A percentile compares a stretch with the other conserved stretches of the same genome.
These are phyloP conservation scores for Bembecia ichneumoniformis DNA, from an alignment of 2,888 invertebrate genomes.

Conservation along the genomic window DNA sequence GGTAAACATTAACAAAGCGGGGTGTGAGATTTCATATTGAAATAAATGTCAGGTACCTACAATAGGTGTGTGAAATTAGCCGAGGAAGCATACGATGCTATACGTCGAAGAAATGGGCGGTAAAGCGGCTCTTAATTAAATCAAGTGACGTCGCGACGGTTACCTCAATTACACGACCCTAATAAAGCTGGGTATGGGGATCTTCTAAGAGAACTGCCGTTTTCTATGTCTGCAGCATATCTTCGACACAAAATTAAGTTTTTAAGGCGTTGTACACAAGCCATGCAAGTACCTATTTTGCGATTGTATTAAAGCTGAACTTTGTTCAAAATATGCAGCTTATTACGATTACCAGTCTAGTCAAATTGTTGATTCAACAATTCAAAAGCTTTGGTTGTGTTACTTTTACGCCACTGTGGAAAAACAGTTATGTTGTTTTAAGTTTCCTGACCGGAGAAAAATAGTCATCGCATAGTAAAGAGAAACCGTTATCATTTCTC, in stretches of 20 bases:
- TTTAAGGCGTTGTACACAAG: not conserved
- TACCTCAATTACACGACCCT: constrained; percentile 69
- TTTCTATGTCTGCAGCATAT: constrained; percentile 17
- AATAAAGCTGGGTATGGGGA: constrained; percentile 43
- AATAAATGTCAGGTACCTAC: constrained; percentile 60
- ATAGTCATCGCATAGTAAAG: no score
- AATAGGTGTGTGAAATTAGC: constrained; percentile 64
- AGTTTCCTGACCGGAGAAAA: no score
- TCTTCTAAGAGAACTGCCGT: constrained; percentile 41
- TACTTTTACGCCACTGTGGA: no score
- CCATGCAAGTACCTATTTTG: no score
- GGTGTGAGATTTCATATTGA: constrained; percentile 45
- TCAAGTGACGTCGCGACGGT: constrained; percentile 68
- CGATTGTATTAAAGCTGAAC: no score
- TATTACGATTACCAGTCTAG: no score
- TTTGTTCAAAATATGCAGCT: no score
- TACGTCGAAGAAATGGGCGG: constrained; percentile 59
- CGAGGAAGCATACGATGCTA: constrained; percentile 46
- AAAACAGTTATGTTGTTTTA: no score
- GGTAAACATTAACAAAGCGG: not conserved
- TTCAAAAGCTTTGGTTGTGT: no score
- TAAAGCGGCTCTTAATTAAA: constrained; percentile 71
- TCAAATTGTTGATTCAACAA: no score
- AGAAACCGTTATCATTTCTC: no score
- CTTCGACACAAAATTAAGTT: not conserved